These are phyloP conservation scores for Rotaria sp. DNA, from an alignment of 2,888 invertebrate genomes.

Conservation along the genomic window DNA sequence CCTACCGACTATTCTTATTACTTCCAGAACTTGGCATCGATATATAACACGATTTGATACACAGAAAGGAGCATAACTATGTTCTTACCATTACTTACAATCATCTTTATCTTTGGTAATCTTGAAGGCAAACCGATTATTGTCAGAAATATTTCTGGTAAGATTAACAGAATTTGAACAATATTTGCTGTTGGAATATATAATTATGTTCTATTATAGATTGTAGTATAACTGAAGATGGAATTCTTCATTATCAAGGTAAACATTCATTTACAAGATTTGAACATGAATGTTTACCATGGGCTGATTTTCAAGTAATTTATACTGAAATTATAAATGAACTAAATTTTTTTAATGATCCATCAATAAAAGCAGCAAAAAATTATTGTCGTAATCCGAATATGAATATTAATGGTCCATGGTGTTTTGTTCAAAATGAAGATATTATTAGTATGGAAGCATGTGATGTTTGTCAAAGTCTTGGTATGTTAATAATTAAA, in stretches of 20 bases:
- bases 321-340: background rate
- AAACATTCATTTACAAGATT: conserved; percentile 23
- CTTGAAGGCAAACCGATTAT: background rate
- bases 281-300: background rate
- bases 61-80: background rate
- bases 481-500: background rate
- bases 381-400: conserved; percentile 22
- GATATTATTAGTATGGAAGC: background rate
- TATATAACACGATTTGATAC: background rate
- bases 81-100: background rate
- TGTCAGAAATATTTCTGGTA: background rate
- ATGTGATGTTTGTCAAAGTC: background rate
- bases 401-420: background rate
- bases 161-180: background rate
- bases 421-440: background rate
- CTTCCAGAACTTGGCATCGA: background rate
- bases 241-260: conserved; percentile 26
- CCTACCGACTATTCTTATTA: background rate
- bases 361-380: background rate
- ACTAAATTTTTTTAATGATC: background rate
- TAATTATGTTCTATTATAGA: background rate
- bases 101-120: background rate
- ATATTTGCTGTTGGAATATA: too few species aligned
- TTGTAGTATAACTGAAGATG: background rate
- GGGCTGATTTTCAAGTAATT: background rate